These are phyloP conservation scores for Erebia ligea DNA, from an alignment of 2,888 invertebrate species.

Conservation along the genomic window DNA sequence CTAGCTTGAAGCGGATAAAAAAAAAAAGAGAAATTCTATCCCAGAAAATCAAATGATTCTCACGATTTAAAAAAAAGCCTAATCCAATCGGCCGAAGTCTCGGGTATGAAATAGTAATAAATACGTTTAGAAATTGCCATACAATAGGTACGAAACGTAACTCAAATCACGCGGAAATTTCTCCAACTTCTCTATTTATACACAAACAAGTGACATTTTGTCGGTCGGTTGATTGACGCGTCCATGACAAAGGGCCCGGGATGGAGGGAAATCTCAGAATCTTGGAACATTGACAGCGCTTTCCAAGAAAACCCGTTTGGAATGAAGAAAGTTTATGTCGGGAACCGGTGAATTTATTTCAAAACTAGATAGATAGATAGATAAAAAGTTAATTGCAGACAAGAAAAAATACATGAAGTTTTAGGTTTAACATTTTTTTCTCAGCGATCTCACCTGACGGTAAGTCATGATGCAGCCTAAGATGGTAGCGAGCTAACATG, in stretches of 20 bases:
- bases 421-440: no score
- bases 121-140: constrained; percentile 17
- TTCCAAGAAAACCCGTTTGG: constrained; percentile 17
- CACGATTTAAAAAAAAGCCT: background rate
- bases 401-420: no score
- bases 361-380: background rate
- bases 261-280: constrained; percentile 5
- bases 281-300: constrained; percentile 8
- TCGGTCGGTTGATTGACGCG: constrained; percentile 31
- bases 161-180: constrained; percentile 29
- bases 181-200: constrained; percentile 10
- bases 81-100: background rate
- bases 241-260: constrained; percentile 29
- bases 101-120: background rate
- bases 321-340: background rate
- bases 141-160: constrained; percentile 26
- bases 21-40: no score
- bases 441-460: no score
- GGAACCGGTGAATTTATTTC: background rate
- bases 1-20: no score
- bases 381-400: no score
- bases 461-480: no score
- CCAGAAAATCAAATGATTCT: no score
- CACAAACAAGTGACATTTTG: constrained; percentile 18
- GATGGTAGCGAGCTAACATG: no score